Evolutionary conservation across 64 coral and sea anemone genomes (phyloP), one percentile per base, ranked within the genome.

Genomic region (Orbicella faveolata): DNA sequence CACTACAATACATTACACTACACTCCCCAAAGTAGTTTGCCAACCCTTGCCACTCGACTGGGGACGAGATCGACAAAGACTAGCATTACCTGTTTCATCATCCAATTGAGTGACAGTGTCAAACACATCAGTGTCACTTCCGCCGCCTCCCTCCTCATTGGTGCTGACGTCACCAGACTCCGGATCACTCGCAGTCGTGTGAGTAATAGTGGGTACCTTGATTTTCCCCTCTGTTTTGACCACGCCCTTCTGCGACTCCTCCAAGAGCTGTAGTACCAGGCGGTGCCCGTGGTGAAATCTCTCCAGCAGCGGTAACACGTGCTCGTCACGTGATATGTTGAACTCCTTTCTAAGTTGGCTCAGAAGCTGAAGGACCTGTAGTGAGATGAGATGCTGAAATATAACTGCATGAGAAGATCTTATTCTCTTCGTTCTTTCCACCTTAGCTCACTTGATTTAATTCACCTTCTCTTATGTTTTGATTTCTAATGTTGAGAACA

Each of bases 61-160:
- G 62, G 62, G 62, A 15, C 16, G 20, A 19, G 64, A 67, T 7
- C 23, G 63, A 7, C 18, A 67, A 67, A 20, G 9, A 79, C 30
- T 57, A 12, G 11, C 55, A n/a, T 59, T 87, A 94, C 96, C 96
- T 92, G 83, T 94, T 62, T 94, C 95, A 20, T 96, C 95, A 67
- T 90, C 96, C 25, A 98, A 63, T 64, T 94, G 92, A 39, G 93
- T 94, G 36, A 98, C 93, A 41, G 96, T 94, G 30, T 98, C 96
- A 68, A 94, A 94, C 74, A 85, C 89, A 51, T 98, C 96, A 21
- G 89, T 89, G 44, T 92, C 94, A 74, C 89, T 92, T 48, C 44
- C 44, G 21, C 78, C 79, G 16, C 80, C 79, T 21, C 63, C 95
- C 21, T 94, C 93, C 15, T 93, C 86, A 34, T 26, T 26, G n/a